phyloP scores from a whole-genome alignment of 2,888 invertebrate species.

The Apodemia zela region DNA sequence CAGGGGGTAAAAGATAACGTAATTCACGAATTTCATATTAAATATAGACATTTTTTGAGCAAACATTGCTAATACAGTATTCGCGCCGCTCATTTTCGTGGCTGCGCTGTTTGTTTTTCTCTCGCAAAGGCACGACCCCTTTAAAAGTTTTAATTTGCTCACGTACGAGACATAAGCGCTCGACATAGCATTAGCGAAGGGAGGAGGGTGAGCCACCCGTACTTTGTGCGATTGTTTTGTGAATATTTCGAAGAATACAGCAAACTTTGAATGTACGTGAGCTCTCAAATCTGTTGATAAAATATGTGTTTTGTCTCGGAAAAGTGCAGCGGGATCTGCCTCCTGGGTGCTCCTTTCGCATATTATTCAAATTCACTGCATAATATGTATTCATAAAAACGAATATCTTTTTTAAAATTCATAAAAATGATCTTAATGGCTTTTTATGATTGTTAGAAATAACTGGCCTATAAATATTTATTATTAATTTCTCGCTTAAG shows the following conservation, averaged over 20 bases:
- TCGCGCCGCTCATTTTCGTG: background rate
- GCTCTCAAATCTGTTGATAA: slow-evolving; percentile 11
- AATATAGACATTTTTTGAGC: too few relatives aligned
- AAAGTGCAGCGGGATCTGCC: slow-evolving; percentile 3
- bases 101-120: slow-evolving; percentile 5
- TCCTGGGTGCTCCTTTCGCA: background rate
- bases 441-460: too few relatives aligned
- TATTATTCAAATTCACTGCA: background rate
- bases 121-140: slow-evolving; percentile 29
- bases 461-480: too few relatives aligned
- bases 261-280: slow-evolving; percentile 18
- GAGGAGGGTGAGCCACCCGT: slow-evolving; percentile 32
- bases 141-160: slow-evolving; percentile 47
- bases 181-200: slow-evolving; percentile 46
- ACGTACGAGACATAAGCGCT: slow-evolving; percentile 44
- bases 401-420: too few relatives aligned
- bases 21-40: too few relatives aligned
- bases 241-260: slow-evolving; percentile 20
- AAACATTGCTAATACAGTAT: background rate
- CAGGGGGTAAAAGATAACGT: too few relatives aligned
- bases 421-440: too few relatives aligned
- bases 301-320: slow-evolving; percentile 11
- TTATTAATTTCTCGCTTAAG: too few relatives aligned
- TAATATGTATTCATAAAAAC: too few relatives aligned
- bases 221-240: slow-evolving; percentile 21